phyloP scores from a whole-genome alignment of 2,888 invertebrate species.

The Dicyrtomina minuta region DNA sequence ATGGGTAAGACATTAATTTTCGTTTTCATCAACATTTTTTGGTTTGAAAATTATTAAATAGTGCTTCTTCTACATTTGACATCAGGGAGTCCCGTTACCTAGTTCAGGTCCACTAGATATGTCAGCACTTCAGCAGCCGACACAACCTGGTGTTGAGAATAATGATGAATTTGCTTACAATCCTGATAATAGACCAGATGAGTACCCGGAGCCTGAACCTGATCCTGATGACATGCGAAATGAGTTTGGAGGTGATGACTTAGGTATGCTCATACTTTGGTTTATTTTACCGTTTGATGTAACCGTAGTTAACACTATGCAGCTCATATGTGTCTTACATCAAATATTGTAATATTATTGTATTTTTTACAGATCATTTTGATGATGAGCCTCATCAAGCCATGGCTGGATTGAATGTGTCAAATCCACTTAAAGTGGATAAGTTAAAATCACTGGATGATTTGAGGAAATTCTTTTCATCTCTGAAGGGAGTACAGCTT shows the following conservation, averaged over 20 bases:
- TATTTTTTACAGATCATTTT: too few species aligned
- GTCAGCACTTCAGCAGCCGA: background rate
- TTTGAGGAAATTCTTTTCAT: conserved; percentile 18
- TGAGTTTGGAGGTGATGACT: conserved; percentile 5
- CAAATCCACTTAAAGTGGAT: conserved; percentile 21
- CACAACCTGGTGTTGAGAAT: background rate
- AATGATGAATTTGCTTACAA: conserved; percentile 43
- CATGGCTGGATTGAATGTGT: background rate
- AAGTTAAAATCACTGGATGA: conserved; percentile 22
- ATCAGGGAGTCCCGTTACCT: conserved; percentile 38
- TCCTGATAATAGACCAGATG: conserved; percentile 42
- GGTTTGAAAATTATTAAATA: background rate
- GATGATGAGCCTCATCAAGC: conserved; percentile 3
- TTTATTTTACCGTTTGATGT: too few species aligned
- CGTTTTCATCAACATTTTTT: background rate
- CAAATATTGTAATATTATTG: background rate
- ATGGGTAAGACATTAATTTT: conserved; percentile 40
- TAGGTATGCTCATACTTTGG: too few species aligned
- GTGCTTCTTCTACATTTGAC: background rate
- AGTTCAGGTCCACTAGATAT: conserved; percentile 26
- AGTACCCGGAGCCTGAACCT: conserved; percentile 37
- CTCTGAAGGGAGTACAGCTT: conserved; percentile 29
- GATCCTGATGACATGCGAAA: conserved; percentile 18
- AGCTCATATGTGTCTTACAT: too few species aligned
- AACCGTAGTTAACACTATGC: too few species aligned